Evolutionary conservation across 2,797 vertebrate species (phyloP), one percentile per base, ranked within the genome.

Genomic region (Cryptoblepharus egeriae): DNA sequence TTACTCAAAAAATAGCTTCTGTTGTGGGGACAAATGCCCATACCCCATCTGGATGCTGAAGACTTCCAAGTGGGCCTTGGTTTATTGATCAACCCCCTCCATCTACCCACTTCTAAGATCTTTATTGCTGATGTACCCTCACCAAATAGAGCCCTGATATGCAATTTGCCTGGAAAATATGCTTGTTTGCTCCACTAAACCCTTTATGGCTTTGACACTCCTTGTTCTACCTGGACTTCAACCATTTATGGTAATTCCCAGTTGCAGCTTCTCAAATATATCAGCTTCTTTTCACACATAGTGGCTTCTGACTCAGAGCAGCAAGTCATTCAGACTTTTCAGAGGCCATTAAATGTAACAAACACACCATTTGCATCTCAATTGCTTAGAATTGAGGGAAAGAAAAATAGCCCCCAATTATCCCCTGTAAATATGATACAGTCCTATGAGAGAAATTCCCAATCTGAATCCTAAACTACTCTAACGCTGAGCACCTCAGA

Each of bases 211-310:
- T 78, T 16, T 2, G 0, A 24, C 16, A 1, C n/a, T 1, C 5
- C 63, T 52, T 45, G 77, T 81, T 75, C 74, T 77, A 75, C 57
- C 49, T 0, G 0, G 79, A 87, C 79, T 49, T 35, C 86, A 88
- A 80, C 81, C 67, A 1, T 10, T 81, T 75, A 11, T n/a, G n/a
- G n/a, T n/a, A n/a, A 68, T 70, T 83, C 68, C 82, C 79, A 82
- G 75, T 78, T 87, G 80, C 79, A 2, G 55, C 2, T 16, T 77
- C 82, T 84, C 13, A 0, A 22, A 63, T 75, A n/a, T n/a, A n/a
- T n/a, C n/a, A n/a, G n/a, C n/a, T n/a, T n/a, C 86, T 84, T 89
- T 91, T 81, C 76, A 88, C 82, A 73, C 45, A 0, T 85, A 37
- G 86, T 63, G 52, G 76, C 37, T 12, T 6, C 84, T 0, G 1